Conservation (phyloP, 1,140 invertebrate species). For the Drosophila orena region DNA sequence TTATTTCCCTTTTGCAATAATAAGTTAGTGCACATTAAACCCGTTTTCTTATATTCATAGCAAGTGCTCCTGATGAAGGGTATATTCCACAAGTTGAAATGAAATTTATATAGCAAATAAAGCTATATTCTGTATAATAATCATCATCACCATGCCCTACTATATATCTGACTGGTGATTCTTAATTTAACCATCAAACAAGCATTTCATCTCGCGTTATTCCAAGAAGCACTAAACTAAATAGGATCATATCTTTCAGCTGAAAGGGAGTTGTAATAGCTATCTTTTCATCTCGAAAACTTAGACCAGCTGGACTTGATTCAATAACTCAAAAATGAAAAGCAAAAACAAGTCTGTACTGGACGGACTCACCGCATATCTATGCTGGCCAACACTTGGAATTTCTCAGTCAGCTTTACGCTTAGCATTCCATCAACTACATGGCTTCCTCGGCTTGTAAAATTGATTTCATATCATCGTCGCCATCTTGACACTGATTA, state of each 20-base stretch:
- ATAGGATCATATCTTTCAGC: too few species aligned
- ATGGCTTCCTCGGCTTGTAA: constrained; percentile 23
- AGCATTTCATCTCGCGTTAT: too few species aligned
- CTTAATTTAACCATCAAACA: too few species aligned
- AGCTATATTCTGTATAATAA: too few species aligned
- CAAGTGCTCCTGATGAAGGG: not conserved
- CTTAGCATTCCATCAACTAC: constrained; percentile 28
- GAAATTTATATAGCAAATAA: too few species aligned
- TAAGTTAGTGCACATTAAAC: not conserved
- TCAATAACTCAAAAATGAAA: not conserved
- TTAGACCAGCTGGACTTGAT: too few species aligned
- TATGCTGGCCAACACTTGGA: constrained; percentile 5
- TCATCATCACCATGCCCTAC: too few species aligned
- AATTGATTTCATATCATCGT: constrained; percentile 64
- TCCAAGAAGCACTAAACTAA: too few species aligned
- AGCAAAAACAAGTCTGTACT: not conserved
- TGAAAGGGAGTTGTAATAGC: too few species aligned
- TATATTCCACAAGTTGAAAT: not conserved
- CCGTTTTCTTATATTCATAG: not conserved
- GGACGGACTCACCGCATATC: constrained; percentile 10
- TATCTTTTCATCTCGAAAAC: too few species aligned
- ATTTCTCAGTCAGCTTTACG: constrained; percentile 4
- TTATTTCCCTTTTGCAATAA: not conserved
- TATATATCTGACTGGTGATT: too few species aligned
- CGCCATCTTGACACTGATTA: constrained; percentile 71